Conservation (phyloP, 2,888 invertebrate species). For the Diaphora mendica region DNA sequence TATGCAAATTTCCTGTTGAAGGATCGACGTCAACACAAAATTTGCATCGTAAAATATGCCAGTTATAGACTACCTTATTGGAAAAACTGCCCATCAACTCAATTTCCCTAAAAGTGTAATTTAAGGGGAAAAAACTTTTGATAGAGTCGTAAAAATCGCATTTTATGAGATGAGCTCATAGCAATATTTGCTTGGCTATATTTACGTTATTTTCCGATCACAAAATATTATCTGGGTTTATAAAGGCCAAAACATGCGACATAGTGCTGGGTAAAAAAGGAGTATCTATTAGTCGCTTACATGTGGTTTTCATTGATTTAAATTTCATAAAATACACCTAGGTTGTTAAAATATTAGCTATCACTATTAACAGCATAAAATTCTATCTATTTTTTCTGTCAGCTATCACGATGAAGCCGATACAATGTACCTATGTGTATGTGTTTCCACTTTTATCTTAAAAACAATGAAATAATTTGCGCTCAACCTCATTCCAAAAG, state of each 20-base stretch:
- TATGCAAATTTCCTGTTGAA: neutral
- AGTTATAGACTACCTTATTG: slow-evolving; percentile 18
- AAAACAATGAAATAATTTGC: too few relatives aligned
- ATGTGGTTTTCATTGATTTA: neutral
- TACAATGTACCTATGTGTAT: neutral
- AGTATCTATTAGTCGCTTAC: neutral
- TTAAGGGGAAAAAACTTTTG: slow-evolving; percentile 40
- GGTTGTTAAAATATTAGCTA: neutral
- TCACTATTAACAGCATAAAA: too few relatives aligned
- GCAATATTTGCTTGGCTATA: slow-evolving; percentile 16
- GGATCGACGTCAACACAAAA: slow-evolving; percentile 15
- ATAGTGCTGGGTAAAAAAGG: neutral
- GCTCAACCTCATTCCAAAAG: too few relatives aligned
- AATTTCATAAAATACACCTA: neutral
- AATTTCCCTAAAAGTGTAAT: slow-evolving; percentile 17
- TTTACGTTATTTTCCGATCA: slow-evolving; percentile 18
- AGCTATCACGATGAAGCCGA: neutral
- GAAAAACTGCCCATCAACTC: slow-evolving; percentile 14
- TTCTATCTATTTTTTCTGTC: neutral
- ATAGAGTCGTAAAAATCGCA: slow-evolving; percentile 38
- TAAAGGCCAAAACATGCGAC: neutral
- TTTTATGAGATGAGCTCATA: slow-evolving; percentile 22
- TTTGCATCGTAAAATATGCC: slow-evolving; percentile 12
- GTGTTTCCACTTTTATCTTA: too few relatives aligned
- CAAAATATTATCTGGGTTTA: slow-evolving; percentile 14